phyloP scores from a whole-genome alignment of 2,888 invertebrate genomes.

The Pseudococcus jackbeardsleyi region DNA sequence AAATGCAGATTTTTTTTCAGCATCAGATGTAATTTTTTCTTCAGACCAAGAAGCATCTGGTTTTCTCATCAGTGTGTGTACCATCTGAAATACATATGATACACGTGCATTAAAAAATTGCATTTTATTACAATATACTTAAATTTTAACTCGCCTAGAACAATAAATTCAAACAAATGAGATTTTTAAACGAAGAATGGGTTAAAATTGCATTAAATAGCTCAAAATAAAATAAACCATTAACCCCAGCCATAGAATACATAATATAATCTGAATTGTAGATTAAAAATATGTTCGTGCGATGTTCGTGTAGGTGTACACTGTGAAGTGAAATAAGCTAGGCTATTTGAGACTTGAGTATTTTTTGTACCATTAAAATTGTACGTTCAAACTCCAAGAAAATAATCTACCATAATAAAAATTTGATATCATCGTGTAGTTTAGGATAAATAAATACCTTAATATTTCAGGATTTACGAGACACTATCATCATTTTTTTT shows the following conservation, averaged over 20 bases:
- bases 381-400: too few species aligned
- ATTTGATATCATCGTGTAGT: neutral
- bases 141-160: neutral
- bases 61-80: neutral
- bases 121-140: neutral
- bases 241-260: too few species aligned
- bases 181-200: neutral
- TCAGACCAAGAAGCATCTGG: neutral
- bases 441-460: neutral
- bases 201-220: neutral
- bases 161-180: neutral
- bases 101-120: neutral
- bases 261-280: too few species aligned
- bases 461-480: neutral
- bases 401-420: too few species aligned
- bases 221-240: too few species aligned
- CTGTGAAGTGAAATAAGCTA: too few species aligned
- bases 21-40: neutral
- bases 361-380: too few species aligned
- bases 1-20: neutral
- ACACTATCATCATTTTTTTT: neutral
- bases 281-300: too few species aligned
- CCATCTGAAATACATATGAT: conserved; percentile 28
- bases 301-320: too few species aligned
- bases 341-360: too few species aligned